Base-by-base conservation (phyloP, 2,888 invertebrate genomes). In the Mythimna pallens region DNA sequence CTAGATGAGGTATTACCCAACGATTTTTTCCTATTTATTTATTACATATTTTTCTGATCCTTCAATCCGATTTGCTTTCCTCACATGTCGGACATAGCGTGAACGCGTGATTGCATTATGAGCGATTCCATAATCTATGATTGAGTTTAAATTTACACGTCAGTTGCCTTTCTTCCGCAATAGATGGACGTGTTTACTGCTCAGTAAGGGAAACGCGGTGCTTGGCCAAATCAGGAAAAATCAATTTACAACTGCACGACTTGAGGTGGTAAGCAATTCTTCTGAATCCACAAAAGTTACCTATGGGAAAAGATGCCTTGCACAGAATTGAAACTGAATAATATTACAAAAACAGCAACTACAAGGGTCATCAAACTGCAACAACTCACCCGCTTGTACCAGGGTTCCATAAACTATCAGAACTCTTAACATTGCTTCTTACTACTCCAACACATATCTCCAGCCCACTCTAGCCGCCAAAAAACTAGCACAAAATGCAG, bases 91-190 rank as follows among this genome's bases (percentile, higher is more conserved):
- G 74, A 78, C 47, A 30, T 30, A 55, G 61, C 61, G 72, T 78
- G 57, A 73, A 73, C 34, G 68, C 57, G 30, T 66, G 74, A 61
- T 70, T 59, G 59, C 54, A 61, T 50, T 55, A 50, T 65, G 34
- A 12, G 59, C 50, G 65, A 65, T 65, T 65, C 65, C 61, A 65
- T 80, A 73, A 80, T 61, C 80, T 65, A 65, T 76, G 55, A 80
- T 80, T 76, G 65, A 50, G 59, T 80, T 73, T 65, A 50, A 73
- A 73, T 65, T 73, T 14, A 76, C 75, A 61, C 72, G 47, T 75
- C 22, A 75, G 54, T 61, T 79, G 22, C 20, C 20, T 30, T 71
- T 55, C 47, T 75, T 55, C 72, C 79, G 74, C 54, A 70, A 79
- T 50, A 71, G 47, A 78, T 78, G 30, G 43, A 78, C 36, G 36